Base-by-base conservation (phyloP, 1,140 invertebrate species). In the Andrena cerasifolii region DNA sequence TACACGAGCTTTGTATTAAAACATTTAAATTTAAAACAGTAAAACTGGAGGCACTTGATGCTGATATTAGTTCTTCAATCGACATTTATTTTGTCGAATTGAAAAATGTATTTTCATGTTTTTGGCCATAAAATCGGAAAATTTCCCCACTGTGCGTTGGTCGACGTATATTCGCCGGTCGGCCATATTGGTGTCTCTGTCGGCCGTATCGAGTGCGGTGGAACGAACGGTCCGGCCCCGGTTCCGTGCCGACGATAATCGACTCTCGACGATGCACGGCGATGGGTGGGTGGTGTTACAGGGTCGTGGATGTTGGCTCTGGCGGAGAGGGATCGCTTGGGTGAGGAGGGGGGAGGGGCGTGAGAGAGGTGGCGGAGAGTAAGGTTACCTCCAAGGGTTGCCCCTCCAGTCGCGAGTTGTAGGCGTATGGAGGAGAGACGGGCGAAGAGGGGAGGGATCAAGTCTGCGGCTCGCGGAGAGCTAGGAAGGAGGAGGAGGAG, bases 191-290 rank as follows among this genome's bases (percentile, higher is more conserved):
- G 75, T 71, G 70, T 53, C 31, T 75, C 31, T 67, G 24, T 78
- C 70, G 49, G 14, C 56, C 56, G 45, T 45, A 78, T 63, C 75
- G 62, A 67, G 56, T 59, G 51, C 77, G 62, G 73, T 65, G 65
- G 77, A 33, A 31, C 18, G 47, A 56, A 82, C 73, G 51, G 49
- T 66, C 53, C 66, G 73, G 56, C 66, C 82, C 74, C 21, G 80
- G 54, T 83, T 78, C 51, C n/a, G n/a, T 70, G 53, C 66, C 58
- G 77, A 65, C 66, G 71, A 79, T 84, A 84, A 84, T 84, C 82
- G 82, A 83, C 82, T 83, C 68, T 63, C 76, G 47, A 73, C 66
- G 49, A 28, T 56, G 58, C 24, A 72, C 51, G 43, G 53, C 12
- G 54, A 16, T 67, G 28, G 65, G 76, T 78, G 68, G 75, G 75